phyloP scores from a whole-genome alignment of 2,888 invertebrate species.

The Rhingia campestris region DNA sequence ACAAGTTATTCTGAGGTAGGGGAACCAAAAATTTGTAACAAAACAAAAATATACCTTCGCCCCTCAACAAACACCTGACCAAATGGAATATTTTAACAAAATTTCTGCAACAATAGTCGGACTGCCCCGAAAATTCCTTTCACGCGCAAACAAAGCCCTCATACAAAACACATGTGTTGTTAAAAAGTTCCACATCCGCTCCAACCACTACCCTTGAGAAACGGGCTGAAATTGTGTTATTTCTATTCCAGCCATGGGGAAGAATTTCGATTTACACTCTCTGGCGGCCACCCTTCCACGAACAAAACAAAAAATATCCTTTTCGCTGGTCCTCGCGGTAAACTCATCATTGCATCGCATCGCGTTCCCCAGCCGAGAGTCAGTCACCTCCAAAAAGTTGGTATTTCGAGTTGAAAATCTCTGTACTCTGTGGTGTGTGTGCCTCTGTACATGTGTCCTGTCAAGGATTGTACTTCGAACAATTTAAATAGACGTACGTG shows the following conservation, averaged over 20 bases:
- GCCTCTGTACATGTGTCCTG: conserved; percentile 22
- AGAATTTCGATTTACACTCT: conserved; percentile 70
- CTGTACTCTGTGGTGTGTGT: conserved; percentile 23
- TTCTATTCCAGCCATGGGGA: conserved; percentile 70
- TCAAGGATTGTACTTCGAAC: conserved; percentile 58
- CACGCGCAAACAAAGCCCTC: conserved; percentile 72
- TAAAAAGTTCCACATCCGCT: conserved; percentile 15
- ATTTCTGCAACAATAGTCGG: conserved; percentile 43
- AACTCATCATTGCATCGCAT: conserved; percentile 53
- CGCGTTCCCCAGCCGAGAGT: neutral
- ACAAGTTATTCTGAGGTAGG: neutral
- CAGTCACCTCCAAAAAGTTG: conserved; percentile 12
- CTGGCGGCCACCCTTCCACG: neutral
- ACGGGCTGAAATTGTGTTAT: conserved; percentile 56
- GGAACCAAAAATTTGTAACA: neutral
- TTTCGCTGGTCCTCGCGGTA: conserved; percentile 62
- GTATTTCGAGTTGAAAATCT: conserved; percentile 31
- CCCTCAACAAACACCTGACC: conserved; percentile 67
- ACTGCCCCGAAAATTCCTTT: conserved; percentile 67
- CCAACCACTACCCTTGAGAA: conserved; percentile 26
- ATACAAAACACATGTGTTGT: conserved; percentile 65
- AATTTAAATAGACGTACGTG: conserved; percentile 56
- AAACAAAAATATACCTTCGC: conserved; percentile 18
- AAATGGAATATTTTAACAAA: conserved; percentile 73
- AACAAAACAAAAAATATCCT: conserved; percentile 38